phyloP scores from a whole-genome alignment of 1,140 invertebrate genomes.

The Drosophila kikkawai region DNA sequence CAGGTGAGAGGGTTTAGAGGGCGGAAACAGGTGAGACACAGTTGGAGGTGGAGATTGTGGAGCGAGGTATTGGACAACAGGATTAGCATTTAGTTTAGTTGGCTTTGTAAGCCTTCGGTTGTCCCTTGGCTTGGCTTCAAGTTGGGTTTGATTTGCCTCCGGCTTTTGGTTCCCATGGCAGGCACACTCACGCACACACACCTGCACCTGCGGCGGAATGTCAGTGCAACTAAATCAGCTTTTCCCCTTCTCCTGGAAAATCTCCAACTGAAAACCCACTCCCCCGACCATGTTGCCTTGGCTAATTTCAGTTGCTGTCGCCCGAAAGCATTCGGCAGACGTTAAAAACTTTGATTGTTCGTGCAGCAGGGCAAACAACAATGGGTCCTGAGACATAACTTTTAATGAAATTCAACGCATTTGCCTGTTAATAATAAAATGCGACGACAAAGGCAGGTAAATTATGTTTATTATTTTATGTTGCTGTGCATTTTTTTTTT shows the following conservation, averaged over 20 bases:
- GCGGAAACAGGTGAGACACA: neutral
- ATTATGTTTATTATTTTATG: constrained; percentile 82
- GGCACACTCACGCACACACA: neutral
- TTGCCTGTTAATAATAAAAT: constrained; percentile 80
- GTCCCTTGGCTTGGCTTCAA: constrained; percentile 19
- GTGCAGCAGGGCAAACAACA: constrained; percentile 46
- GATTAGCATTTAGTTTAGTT: constrained; percentile 72
- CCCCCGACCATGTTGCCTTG: constrained; percentile 23
- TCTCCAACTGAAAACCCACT: neutral
- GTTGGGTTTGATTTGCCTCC: constrained; percentile 34
- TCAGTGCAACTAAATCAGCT: constrained; percentile 48
- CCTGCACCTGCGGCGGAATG: constrained; percentile 37
- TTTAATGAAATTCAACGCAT: constrained; percentile 80
- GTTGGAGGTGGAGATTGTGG: neutral
- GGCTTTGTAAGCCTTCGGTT: constrained; percentile 44
- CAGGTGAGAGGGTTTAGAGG: neutral
- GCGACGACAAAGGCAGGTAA: constrained; percentile 65
- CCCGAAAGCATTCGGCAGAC: constrained; percentile 53
- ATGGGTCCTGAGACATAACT: constrained; percentile 60
- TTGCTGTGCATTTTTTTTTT: constrained; percentile 21
- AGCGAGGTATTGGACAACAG: constrained; percentile 20
- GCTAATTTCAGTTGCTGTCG: constrained; percentile 65
- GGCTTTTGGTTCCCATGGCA: constrained; percentile 21
- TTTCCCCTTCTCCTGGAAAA: neutral
- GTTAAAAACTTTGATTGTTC: constrained; percentile 62